Percentiles rank a stretch among this genome's conserved stretches.
phyloP scores from a whole-genome alignment of 2,888 invertebrate genomes.

The Microplitis deprimator region DNA sequence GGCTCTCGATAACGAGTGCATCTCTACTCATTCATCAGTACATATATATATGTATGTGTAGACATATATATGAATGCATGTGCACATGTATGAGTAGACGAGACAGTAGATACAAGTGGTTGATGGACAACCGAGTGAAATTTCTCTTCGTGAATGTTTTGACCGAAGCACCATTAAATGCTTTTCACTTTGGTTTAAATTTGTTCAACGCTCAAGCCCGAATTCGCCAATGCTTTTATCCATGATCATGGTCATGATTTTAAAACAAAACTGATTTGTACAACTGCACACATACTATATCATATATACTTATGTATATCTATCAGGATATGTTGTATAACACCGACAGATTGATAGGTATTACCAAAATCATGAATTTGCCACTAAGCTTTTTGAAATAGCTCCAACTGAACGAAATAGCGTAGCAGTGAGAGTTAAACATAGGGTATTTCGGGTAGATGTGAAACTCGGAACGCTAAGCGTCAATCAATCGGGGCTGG shows the following conservation, averaged over 20 bases:
- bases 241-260: not conserved
- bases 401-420: not conserved
- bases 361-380: not conserved
- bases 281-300: not conserved
- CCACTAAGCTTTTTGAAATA: not conserved
- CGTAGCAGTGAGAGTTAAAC: not conserved
- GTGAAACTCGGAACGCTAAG: not conserved
- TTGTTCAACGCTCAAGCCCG: not conserved
- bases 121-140: constrained; percentile 4
- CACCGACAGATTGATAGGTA: not conserved
- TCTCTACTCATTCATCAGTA: not conserved
- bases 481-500: not conserved
- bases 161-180: not conserved
- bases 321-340: not conserved
- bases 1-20: constrained; percentile 20
- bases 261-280: constrained; percentile 7
- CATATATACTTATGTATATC: not conserved
- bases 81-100: not conserved
- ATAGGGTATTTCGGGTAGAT: not conserved
- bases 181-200: constrained; percentile 19
- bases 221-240: constrained; percentile 19
- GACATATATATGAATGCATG: not conserved
- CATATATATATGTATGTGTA: not conserved
- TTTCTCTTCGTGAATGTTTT: constrained; percentile 1
- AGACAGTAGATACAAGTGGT: constrained; percentile 5